Base-by-base conservation (phyloP, 2,888 invertebrate genomes). In the Malachius bipustulatus region DNA sequence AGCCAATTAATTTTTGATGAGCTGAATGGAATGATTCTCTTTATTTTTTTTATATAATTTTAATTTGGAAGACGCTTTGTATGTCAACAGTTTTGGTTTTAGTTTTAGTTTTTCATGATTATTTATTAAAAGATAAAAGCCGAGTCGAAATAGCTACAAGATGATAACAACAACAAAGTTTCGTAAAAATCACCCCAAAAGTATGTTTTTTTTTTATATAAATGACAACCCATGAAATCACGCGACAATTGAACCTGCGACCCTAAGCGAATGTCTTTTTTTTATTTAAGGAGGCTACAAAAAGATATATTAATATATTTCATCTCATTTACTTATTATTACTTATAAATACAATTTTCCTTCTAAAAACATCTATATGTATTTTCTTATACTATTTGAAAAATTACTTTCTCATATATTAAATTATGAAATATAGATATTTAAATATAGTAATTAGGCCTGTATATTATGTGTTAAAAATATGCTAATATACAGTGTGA, bases 391-490 rank as follows among this genome's bases (percentile, higher is more conserved):
- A 54, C 57, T 59, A 59, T 57, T 54, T 56, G 54, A 60, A 60
- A 60, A 61, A 57, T 57, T 60, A 59, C 56, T 54, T 59, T 53
- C 51, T 54, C 59, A 57, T 58, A 59, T 58, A 54, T 45, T 50
- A 50, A 19, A 59, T 57, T 60, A 62, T 57, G 57, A 61, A 59
- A 60, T 61, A 62, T 63, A 62, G 60, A 61, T 58, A 60, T 60
- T 60, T 60, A 59, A 59, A 55, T 59, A 59, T 59, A 52, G 54
- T 61, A 60, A 57, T 63, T 64, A 64, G 63, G 63, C 63, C 63
- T 62, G 62, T 62, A 64, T 63, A 64, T 63, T 62, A 62, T 58
- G 54, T 60, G 56, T 61, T 60, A 60, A 62, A 61, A 63, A 62
- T 63, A 61, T 61, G 59, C 59, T 61, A 63, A 63, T 63, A 63